Conservation (phyloP, 1,140 invertebrate genomes). For the Lucilia sericata region DNA sequence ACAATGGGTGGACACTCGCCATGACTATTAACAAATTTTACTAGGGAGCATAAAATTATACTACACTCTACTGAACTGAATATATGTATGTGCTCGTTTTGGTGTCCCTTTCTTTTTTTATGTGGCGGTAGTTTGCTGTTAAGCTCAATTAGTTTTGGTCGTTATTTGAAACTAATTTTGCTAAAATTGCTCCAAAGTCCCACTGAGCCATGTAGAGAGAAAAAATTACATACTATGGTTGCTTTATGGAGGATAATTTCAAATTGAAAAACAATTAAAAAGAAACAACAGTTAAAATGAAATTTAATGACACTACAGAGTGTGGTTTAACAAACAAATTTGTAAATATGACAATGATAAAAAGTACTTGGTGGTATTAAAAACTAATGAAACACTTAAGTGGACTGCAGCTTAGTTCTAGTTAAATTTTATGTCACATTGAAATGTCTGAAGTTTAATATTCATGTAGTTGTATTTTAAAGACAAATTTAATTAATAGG, state of each 20-base stretch:
- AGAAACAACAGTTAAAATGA: background rate
- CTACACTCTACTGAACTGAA: too few relatives aligned
- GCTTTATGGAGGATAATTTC: background rate
- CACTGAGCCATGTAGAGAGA: background rate
- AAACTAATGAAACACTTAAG: too few relatives aligned
- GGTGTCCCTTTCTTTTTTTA: background rate
- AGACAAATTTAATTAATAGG: too few relatives aligned
- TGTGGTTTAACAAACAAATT: background rate
- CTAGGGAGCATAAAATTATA: too few relatives aligned
- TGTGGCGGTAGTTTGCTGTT: background rate
- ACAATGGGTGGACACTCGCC: too few relatives aligned
- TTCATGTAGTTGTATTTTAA: too few relatives aligned
- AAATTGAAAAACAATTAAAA: conserved; percentile 27
- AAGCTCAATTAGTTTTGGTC: conserved; percentile 19
- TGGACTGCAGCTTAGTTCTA: too few relatives aligned
- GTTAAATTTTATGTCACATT: too few relatives aligned
- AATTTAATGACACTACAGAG: conserved; percentile 20
- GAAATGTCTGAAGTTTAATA: too few relatives aligned
- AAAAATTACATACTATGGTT: background rate
- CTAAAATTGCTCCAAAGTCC: conserved; percentile 7
- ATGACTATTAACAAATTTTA: too few relatives aligned
- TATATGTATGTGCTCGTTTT: background rate
- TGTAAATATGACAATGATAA: background rate
- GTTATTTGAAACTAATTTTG: conserved; percentile 18
- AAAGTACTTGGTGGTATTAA: background rate